Conservation (phyloP, 2,888 invertebrate species). For the Trichogramma dendrolimi region DNA sequence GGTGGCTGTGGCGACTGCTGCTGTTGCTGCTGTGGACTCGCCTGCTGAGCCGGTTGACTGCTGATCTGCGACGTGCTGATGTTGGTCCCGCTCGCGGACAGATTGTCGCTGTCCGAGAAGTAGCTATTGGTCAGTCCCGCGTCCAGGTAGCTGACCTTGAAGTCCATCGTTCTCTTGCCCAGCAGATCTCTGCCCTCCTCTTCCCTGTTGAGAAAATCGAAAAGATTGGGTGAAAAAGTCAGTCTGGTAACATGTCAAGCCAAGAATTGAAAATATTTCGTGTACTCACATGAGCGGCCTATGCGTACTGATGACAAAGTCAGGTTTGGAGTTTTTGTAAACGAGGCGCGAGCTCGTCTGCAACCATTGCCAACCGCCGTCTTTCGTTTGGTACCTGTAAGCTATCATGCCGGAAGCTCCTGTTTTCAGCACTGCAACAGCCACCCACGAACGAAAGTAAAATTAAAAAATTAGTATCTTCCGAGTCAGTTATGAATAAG, state of each 20-base stretch:
- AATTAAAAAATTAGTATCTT: background rate
- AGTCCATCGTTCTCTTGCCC: conserved; percentile 98
- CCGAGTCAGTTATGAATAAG: background rate
- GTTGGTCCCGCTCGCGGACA: conserved; percentile 57
- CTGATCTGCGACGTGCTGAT: conserved; percentile 54
- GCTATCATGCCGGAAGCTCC: conserved; percentile 99
- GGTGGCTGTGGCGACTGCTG: background rate
- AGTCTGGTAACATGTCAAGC: background rate
- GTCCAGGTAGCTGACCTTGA: conserved; percentile 96
- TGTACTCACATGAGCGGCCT: conserved; percentile 88
- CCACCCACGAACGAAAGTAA: background rate
- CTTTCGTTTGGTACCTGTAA: conserved; percentile 93
- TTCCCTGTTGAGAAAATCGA: conserved; percentile 64
- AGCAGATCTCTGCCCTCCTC: conserved; percentile 96
- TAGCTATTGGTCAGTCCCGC: conserved; percentile 87
- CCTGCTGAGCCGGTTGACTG: conserved; percentile 66
- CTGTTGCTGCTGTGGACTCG: conserved; percentile 59
- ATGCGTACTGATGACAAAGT: conserved; percentile 98
- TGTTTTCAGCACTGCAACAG: conserved; percentile 85
- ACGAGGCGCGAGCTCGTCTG: conserved; percentile 95
- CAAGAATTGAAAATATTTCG: background rate
- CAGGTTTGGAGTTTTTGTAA: conserved; percentile 99
- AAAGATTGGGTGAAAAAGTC: conserved; percentile 11
- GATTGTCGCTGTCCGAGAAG: conserved; percentile 81
- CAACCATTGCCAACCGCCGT: conserved; percentile 94